A percentile compares a stretch with the other conserved stretches of the same genome.
These are phyloP conservation scores for Formicarius rufipectus DNA, from an alignment of 2,113 vertebrate species.

Conservation along the genomic window DNA sequence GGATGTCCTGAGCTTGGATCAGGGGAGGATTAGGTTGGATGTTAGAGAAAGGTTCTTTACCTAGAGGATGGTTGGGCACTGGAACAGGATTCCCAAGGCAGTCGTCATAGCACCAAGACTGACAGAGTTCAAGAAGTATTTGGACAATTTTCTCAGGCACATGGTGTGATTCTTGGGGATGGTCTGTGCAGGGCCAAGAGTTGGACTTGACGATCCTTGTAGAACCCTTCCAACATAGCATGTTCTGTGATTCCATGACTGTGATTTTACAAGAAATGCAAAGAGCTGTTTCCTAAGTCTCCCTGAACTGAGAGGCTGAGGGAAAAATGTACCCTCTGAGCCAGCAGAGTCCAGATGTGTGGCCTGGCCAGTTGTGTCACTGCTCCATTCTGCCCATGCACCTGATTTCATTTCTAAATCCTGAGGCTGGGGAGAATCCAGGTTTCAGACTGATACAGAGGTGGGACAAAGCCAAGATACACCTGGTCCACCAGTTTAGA, in stretches of 20 bases:
- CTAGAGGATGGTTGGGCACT: background rate
- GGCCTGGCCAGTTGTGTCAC: background rate
- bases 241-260: background rate
- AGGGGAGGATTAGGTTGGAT: background rate
- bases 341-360: background rate
- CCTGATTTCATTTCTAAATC: background rate
- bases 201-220: background rate
- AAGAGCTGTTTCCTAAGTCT: background rate
- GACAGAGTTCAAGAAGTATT: background rate
- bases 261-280: background rate
- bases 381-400: background rate
- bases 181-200: background rate
- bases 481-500: background rate
- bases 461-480: background rate
- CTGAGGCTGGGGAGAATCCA: background rate
- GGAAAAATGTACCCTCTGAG: background rate
- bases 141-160: background rate
- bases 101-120: background rate
- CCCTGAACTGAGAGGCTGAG: background rate
- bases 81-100: background rate
- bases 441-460: fast-evolving
- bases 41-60: background rate
- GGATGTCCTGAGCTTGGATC: background rate
- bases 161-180: background rate
- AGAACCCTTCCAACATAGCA: background rate